Conservation (phyloP, 2,888 invertebrate species). For the Petrophora chlorosata region DNA sequence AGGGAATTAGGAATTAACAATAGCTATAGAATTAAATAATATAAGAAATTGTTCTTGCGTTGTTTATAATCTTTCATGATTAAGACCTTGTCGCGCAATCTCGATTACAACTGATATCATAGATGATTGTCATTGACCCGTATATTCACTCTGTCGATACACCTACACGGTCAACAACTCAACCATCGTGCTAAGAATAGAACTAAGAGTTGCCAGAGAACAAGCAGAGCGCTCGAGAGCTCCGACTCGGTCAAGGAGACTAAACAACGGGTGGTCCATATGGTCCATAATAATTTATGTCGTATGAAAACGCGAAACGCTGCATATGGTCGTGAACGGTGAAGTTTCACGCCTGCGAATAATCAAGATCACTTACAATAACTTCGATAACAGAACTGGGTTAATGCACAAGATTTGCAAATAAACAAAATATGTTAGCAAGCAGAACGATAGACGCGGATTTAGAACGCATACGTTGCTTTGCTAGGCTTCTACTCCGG, state of each 20-base stretch:
- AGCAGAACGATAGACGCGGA: background rate
- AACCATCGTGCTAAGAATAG: conserved; percentile 30
- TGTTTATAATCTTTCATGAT: conserved; percentile 25
- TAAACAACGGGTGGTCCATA: conserved; percentile 31
- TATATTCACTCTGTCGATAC: conserved; percentile 26
- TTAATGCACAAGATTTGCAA: conserved; percentile 23
- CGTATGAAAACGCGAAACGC: conserved; percentile 30
- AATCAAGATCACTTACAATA: conserved; percentile 10
- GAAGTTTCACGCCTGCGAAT: conserved; percentile 6
- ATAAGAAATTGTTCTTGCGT: conserved; percentile 13
- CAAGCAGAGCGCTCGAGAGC: conserved; percentile 22
- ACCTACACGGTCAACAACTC: conserved; percentile 23
- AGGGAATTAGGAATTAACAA: conserved; percentile 43
- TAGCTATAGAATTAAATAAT: conserved; percentile 28
- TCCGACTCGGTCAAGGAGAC: conserved; percentile 33
- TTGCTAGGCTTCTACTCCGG: background rate
- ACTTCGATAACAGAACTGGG: conserved; percentile 9
- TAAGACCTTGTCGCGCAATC: conserved; percentile 40
- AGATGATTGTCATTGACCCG: conserved; percentile 26
- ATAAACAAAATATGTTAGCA: conserved; percentile 8
- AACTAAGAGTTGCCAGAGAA: conserved; percentile 23
- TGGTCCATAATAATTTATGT: conserved; percentile 23
- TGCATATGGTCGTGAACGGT: conserved; percentile 23
- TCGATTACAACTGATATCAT: conserved; percentile 39
- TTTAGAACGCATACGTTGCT: background rate